Evolutionary conservation across 1,140 invertebrate species (phyloP), one percentile per base, ranked within the genome.

Genomic region (Drosophila grimshawi): DNA sequence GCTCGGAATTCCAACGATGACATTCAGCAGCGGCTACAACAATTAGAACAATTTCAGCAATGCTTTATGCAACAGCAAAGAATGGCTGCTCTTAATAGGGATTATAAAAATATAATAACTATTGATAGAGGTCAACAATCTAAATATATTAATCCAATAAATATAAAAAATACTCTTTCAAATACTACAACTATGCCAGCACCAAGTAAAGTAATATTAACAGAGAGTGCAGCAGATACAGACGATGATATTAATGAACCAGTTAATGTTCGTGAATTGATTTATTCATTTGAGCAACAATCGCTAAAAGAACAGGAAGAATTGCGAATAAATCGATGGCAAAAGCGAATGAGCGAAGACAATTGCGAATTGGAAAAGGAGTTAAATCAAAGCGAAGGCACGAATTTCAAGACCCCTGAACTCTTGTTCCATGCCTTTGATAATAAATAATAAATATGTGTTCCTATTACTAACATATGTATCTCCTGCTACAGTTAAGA

Each of bases 221-320:
- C 19, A 19, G 19, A 19, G 3, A 32, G 8, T 4, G 6, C 11
- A 3, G 4, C 10, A 37, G 32, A n/a, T 27, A 29, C 46, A 1
- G 19, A 35, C 29, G n/a, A 11, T 7, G 57, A 53, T 35, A 11
- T 37, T 52, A 30, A 52, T 43, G 93, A 94, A 5, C 94, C 94
- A 60, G 86, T 95, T 3, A 95, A 95, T 5, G 95, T 96, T 0
- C 95, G 94, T 76, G 94, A 94, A 29, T 74, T 96, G 11, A 95
- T 96, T 51, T 93, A 94, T 59, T 94, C 94, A 61, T 96, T 95
- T 74, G 90, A 92, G 30, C 61, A 89, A 48, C 86, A 91, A 6
- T 67, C 57, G 4, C 7, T 70, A 19, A 37, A 11, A 19, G 61
- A 86, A 29, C 33, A 51, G 0, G 63, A 64, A 8, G 52, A 52